Evolutionary conservation across 2,797 vertebrate species (phyloP).

Genomic region (Chloroceryle inda): DNA sequence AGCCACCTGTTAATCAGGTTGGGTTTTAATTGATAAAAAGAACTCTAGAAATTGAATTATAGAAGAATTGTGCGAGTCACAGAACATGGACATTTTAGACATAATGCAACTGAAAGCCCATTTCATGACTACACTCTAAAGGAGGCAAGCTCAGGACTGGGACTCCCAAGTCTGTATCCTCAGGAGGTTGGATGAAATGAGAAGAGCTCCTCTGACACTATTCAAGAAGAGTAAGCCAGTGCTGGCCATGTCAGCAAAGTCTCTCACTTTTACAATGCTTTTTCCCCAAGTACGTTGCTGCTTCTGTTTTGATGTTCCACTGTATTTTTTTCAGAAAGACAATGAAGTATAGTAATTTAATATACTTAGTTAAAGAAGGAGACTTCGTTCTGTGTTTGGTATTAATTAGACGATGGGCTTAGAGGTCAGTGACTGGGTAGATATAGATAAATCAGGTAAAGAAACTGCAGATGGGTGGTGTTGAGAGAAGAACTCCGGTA

Average conservation of each 20-base stretch:
- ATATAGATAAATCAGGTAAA: background rate
- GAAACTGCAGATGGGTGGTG: background rate
- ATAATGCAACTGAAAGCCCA: background rate
- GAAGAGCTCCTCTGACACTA: background rate
- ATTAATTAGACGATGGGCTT: background rate
- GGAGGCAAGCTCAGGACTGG: background rate
- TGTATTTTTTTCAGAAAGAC: background rate
- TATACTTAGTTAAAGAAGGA: background rate
- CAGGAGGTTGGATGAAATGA: background rate
- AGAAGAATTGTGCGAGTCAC: background rate
- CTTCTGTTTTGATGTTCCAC: background rate
- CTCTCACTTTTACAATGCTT: background rate
- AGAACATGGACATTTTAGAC: background rate
- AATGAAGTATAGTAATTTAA: background rate
- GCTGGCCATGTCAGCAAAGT: background rate
- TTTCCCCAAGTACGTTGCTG: background rate
- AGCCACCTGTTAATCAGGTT: too few species aligned
- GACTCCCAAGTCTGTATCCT: fast-evolving
- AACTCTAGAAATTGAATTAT: background rate
- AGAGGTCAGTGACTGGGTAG: background rate
- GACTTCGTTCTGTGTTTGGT: background rate
- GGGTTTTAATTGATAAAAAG: background rate
- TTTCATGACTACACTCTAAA: background rate
- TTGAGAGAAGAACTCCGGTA: background rate
- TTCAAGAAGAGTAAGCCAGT: background rate